Base-by-base conservation (phyloP, 1,140 invertebrate species). In the Potamilus streckersoni region DNA sequence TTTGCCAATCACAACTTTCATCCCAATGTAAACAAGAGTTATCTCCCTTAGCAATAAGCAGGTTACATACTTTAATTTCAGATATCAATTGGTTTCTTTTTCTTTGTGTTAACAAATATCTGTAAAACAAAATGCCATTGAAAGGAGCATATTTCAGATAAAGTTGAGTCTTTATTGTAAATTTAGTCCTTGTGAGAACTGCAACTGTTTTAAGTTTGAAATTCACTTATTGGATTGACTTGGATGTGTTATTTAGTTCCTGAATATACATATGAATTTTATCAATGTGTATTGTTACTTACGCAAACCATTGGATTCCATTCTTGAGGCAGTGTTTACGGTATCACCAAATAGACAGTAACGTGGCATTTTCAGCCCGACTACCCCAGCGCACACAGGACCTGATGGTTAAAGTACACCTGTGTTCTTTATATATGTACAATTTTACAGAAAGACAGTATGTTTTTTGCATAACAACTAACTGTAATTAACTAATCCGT, bases 221-320 rank as follows among this genome's bases (percentile, higher is more conserved):
- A 14, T 20, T 38, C 69, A 14, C 23, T 17, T 16, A 15, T 19
- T 62, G 49, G 62, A 11, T 17, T 15, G 60, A 15, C 4, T 61
- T 31, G n/a, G 2, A 73, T 66, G 15, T 17, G 15, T 57, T 17
- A 66, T 13, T n/a, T 19, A 19, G 0, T 14, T 19, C 19, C 20
- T 49, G 0, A 66, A 67, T 20, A 19, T 27, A 3, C n/a, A 0
- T 0, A 62, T 23, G 19, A n/a, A 4, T 8, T 62, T 23, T 62
- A 23, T 8, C 11, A 8, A 8, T 62, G 8, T 62, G 23, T 12
- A 62, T n/a, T 11, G 14, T 63, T 31, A 82, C 80, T 82, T 82
- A 94, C 93, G 92, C 91, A 94, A 92, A 19, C 97, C 96, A 84
- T 96, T 97, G 49, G 95, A 96, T 89, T 98, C 97, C 96, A 98